Base-by-base conservation (phyloP, 2,797 vertebrate species). In the Galago senegalensis region DNA sequence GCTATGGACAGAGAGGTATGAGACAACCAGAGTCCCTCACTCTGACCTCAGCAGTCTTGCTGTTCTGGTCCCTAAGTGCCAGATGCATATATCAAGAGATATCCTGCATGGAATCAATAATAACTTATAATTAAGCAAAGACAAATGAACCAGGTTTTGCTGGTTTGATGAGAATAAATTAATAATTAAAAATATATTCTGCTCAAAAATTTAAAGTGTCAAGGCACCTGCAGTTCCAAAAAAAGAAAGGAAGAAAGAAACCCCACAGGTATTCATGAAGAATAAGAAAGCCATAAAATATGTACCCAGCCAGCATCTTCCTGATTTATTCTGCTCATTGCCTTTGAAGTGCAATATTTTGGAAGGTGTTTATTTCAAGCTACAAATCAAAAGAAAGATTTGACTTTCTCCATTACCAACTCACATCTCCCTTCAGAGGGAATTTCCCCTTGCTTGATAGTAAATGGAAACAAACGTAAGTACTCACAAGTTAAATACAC, bases 201-300 rank as follows among this genome's bases (percentile, higher is more conserved):
- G 83, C 40, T 95, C 95, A 75, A 96, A 90, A 85, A 65, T 88
- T 80, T 96, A 87, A 94, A 94, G 67, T 72, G 18, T 31, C 87
- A 94, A 82, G 29, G 63, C 3, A 82, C 82, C 79, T 40, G 63
- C 3, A 11, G 56, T 91, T 79, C 13, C 69, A 93, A 88, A 94
- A 69, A 53, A 4, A 53, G 3, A 53, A 80, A 80, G 7, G 40
- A 75, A 91, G 76, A 91, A 80, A 37, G 49, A 53, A 65, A 88
- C 9, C 14, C 20, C 75, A n/a, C 49, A 88, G 58, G 27, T 89
- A 65, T 89, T 75, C 69, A 75, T 11, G 87, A 94, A 93, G 23
- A 87, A 58, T 12, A 70, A 31, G 61, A 63, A 89, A 53, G 2
- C 25, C 84, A 29, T 5, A 49, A 27, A 53, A 53, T 63, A 76